Evolutionary conservation across 2,113 vertebrate genomes (phyloP), one percentile per base, ranked within the genome.

Genomic region (Amphiprion percula): DNA sequence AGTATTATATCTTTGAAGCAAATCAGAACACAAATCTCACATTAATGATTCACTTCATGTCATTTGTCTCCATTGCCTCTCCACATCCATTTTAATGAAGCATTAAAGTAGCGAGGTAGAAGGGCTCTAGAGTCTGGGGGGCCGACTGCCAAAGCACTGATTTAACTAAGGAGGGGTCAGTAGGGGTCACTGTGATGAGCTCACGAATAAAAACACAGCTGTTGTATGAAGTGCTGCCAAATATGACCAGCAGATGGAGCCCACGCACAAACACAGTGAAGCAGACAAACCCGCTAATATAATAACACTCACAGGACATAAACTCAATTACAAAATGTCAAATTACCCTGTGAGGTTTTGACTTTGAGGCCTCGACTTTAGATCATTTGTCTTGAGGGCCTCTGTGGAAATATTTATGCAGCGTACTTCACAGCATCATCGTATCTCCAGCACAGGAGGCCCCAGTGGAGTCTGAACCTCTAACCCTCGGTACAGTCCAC

Each of bases 221-320:
- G 90, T 84, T 56, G 46, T 23, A 33, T 71, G 47, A 77, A 33
- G 58, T 62, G 41, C 30, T 80, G 77, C 80, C 74, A 82, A 80
- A 80, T 67, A 26, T 70, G 79, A 75, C 87, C 93, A 91, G 84
- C 81, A 94, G 93, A 83, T 90, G 92, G 93, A 44, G 72, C 86
- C 59, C 17, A 46, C 8, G 0, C 62, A 66, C 67, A 79, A 44
- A 61, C 8, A 70, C 24, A 50, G n/a, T 55, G 47, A 19, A 39
- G 24, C 10, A 44, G 8, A 46, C 24, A n/a, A 5, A 19, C 10
- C 53, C n/a, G 49, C 11, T 28, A 5, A 46, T 10, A 30, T 24
- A 67, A 12, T 49, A 44, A 74, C 21, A 33, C 17, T 2, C 2
- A 37, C 10, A 37, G 1, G 7, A 30, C 19, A 26, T 39, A 15